These are phyloP conservation scores for Plumapathes pennacea DNA, from an alignment of 92 coral and sea anemone genomes.

Conservation along the genomic window DNA sequence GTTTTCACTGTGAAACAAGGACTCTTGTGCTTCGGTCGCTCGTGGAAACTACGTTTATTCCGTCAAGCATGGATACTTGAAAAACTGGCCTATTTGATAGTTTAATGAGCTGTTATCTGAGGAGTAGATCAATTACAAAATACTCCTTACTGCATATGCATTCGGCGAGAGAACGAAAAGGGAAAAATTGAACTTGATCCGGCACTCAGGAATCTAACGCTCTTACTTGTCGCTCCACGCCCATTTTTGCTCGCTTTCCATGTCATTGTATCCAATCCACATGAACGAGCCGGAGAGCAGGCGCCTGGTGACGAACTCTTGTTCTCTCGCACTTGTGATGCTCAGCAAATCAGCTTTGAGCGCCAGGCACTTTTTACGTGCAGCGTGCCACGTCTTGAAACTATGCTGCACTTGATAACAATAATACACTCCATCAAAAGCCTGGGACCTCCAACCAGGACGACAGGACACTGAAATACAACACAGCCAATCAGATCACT, in stretches of 20 bases:
- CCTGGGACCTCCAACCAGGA: slow-evolving; percentile 59
- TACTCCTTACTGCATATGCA: no score
- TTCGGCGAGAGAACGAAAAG: no score
- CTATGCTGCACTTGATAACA: slow-evolving; percentile 66
- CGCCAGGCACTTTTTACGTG: slow-evolving; percentile 59
- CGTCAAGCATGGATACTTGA: no score
- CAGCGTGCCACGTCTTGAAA: slow-evolving; percentile 65
- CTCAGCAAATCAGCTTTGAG: slow-evolving; percentile 76
- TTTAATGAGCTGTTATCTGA: no score
- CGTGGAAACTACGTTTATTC: no score
- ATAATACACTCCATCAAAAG: slow-evolving; percentile 30
- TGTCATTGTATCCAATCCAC: slow-evolving; percentile 90
- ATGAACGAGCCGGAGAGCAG: slow-evolving; percentile 73
- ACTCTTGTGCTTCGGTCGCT: no score
- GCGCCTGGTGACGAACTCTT: slow-evolving; percentile 67
- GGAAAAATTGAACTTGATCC: no score
- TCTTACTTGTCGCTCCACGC: slow-evolving; percentile 84
- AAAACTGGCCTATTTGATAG: no score
- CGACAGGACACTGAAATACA: slow-evolving; percentile 52
- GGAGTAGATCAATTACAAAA: no score
- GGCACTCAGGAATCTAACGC: neutral
- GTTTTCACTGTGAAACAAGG: no score
- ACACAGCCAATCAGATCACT: no score
- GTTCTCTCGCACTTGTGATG: slow-evolving; percentile 60
- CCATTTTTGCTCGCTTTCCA: slow-evolving; percentile 73